phyloP scores from a whole-genome alignment of 2,888 invertebrate species.

The Agonopterix alstromeriana region DNA sequence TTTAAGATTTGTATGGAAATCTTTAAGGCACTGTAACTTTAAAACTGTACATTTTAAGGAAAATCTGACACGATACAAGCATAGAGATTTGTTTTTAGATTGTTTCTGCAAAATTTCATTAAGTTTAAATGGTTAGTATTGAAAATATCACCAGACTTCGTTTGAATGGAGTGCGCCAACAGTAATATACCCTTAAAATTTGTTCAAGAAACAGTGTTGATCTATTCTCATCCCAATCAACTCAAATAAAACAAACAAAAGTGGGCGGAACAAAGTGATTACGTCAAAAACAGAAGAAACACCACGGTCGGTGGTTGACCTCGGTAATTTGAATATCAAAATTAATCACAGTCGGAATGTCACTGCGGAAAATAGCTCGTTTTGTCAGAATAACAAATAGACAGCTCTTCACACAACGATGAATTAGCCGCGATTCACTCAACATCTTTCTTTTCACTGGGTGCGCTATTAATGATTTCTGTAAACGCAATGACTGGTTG shows the following conservation, averaged over 20 bases:
- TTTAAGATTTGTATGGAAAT: too few relatives aligned
- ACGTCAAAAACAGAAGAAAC: background rate
- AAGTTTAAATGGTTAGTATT: too few relatives aligned
- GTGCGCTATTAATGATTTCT: constrained; percentile 37
- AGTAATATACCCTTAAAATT: too few relatives aligned
- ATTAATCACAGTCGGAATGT: constrained; percentile 51
- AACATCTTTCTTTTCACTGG: constrained; percentile 35
- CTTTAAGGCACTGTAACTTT: too few relatives aligned
- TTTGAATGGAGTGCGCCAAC: too few relatives aligned
- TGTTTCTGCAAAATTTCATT: too few relatives aligned
- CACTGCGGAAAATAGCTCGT: constrained; percentile 35
- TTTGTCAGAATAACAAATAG: constrained; percentile 46
- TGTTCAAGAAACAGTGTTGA: background rate
- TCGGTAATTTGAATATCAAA: constrained; percentile 44
- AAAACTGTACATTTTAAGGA: too few relatives aligned
- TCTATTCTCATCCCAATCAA: too few relatives aligned
- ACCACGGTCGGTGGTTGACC: constrained; percentile 6
- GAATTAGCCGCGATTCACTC: constrained; percentile 49
- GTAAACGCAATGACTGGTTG: constrained; percentile 12
- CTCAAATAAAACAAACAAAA: too few relatives aligned
- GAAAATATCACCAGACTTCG: too few relatives aligned
- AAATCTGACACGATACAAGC: too few relatives aligned
- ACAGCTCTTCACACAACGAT: constrained; percentile 21
- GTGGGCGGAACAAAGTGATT: background rate
- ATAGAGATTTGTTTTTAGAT: too few relatives aligned